Evolutionary conservation across 2,888 invertebrate species (phyloP), one percentile per base, ranked within the genome.

Genomic region (Masnerella sp.): DNA sequence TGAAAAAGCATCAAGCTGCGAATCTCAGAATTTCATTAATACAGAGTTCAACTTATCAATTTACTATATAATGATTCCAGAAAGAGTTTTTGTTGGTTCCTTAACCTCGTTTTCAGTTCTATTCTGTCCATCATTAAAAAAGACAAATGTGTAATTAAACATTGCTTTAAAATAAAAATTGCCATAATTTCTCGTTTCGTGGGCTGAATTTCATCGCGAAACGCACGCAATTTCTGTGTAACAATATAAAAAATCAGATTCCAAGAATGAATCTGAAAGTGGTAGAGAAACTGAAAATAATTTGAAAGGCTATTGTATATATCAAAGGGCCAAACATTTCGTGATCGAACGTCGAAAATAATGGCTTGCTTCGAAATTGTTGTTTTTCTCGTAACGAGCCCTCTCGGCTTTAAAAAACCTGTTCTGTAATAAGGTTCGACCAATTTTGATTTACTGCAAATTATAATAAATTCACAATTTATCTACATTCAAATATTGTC

Each of bases 351-450:
- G 14, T 38, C 34, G 40, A 40, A 61, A 43, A 38, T 59, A 47
- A 49, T 49, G 30, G 40, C 34, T 28, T 25, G 38, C 15, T 40
- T 52, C 38, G 20, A 40, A 47, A 47, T 47, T 36, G 34, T 34
- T 45, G 34, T 58, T 58, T 45, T 45, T 20, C 17, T 28, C 40
- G 34, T 68, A 30, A 67, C 11, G 52, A 69, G 42, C 59, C 43
- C 17, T 34, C 43, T n/a, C n/a, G n/a, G 43, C 36, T 67, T 68
- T 59, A 22, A 61, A 25, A 71, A 78, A 78, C 76, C 74, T 69
- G 78, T 78, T 78, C 40, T 51, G 22, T 71, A 69, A 62, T 65
- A 32, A 42, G 25, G 36, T 58, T 49, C 62, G 52, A 54, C 36
- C 22, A 42, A 65, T 68, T 64, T 30, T n/a, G 7, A 2, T 30